These are phyloP conservation scores for Limnothrissa miodon DNA, from an alignment of 2,113 vertebrate species.

Conservation along the genomic window DNA sequence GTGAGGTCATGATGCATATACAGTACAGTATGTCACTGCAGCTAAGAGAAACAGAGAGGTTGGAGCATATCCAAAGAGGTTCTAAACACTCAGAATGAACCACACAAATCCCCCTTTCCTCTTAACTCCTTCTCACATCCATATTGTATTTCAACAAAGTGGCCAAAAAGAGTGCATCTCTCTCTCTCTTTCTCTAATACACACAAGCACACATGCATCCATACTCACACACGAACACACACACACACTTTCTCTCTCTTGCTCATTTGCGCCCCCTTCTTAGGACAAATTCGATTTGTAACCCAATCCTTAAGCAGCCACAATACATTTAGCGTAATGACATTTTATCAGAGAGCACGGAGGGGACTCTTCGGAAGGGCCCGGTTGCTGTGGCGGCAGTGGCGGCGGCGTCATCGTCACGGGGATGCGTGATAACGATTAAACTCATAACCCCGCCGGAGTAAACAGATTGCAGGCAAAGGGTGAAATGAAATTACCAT, in stretches of 20 bases:
- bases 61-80: neutral
- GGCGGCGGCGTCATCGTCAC: slow-evolving; percentile 39
- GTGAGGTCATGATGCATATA: neutral
- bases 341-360: slow-evolving; percentile 42
- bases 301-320: slow-evolving; percentile 42
- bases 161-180: slow-evolving; percentile 27
- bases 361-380: slow-evolving; percentile 33
- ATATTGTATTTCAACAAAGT: slow-evolving; percentile 24
- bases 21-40: neutral
- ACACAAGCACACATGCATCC: neutral
- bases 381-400: slow-evolving; percentile 24
- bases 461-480: slow-evolving; percentile 60
- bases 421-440: slow-evolving; percentile 58
- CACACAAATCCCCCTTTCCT: neutral
- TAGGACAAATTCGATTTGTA: slow-evolving; percentile 50
- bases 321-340: slow-evolving; percentile 46
- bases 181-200: neutral
- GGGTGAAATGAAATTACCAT: slow-evolving; percentile 67
- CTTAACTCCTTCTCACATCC: neutral
- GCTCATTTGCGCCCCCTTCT: slow-evolving; percentile 31
- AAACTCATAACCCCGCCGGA: slow-evolving; percentile 55
- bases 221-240: neutral
- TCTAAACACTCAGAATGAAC: neutral
- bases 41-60: neutral
- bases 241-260: neutral